Evolutionary conservation across 30 jellyfish, hydroid and myxozoan genomes (phyloP).

Genomic region (Hydra vulgaris): DNA sequence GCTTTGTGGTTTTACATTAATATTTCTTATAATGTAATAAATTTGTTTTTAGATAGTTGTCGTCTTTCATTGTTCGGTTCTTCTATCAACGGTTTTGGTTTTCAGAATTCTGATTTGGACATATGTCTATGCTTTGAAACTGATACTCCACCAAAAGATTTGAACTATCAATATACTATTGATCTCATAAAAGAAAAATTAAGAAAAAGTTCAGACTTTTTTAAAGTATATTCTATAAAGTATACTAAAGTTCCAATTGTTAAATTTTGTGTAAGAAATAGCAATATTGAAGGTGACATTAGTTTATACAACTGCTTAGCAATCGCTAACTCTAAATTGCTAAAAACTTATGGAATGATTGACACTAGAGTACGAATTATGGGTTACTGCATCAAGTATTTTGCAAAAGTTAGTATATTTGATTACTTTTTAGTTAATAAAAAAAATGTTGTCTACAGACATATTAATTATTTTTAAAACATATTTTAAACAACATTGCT

Average conservation of each 20-base stretch:
- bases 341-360: conserved; percentile 30
- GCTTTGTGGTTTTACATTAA: no score
- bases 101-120: conserved; percentile 65
- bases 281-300: conserved; percentile 63
- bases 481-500: no score
- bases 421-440: neutral
- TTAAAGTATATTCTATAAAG: conserved; percentile 28
- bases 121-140: conserved; percentile 35
- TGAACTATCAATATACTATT: conserved; percentile 20
- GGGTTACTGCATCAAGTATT: conserved; percentile 59
- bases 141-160: conserved; percentile 16
- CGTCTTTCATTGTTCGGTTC: conserved; percentile 61
- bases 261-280: conserved; percentile 23
- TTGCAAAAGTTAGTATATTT: conserved; percentile 58
- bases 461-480: no score
- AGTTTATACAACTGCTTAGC: conserved; percentile 70
- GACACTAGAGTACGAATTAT: conserved; percentile 50
- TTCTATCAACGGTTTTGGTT: conserved; percentile 75
- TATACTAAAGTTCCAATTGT: conserved; percentile 80
- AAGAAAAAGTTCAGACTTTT: conserved; percentile 1
- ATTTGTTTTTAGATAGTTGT: conserved; percentile 21
- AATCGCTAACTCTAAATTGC: conserved; percentile 41
- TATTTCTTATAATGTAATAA: no score
- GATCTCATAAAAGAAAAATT: conserved; percentile 21
- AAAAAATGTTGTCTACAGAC: no score